Evolutionary conservation across 1,140 invertebrate genomes (phyloP), one percentile per base, ranked within the genome.

Genomic region (Zaprionus camerounensis): DNA sequence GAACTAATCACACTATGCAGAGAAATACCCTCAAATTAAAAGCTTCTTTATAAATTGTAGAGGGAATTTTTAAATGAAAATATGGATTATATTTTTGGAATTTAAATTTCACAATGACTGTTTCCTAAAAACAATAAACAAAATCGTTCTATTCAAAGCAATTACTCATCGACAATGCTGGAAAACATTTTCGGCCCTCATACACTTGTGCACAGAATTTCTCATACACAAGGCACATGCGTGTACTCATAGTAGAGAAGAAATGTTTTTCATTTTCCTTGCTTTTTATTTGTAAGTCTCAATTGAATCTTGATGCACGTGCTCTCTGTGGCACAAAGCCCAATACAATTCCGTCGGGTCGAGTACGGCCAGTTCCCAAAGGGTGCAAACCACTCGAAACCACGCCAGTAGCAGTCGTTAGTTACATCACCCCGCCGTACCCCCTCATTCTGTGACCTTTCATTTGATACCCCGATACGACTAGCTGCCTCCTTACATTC

Each of bases 271-370:
- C 62, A 71, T 88, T 71, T 82, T 73, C 64, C 61, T 58, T 63
- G 3, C 20, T 49, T 22, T 20, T 49, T 24, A 22, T 53, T 77
- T 71, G 62, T 63, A 74, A 79, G 73, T 84, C 78, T 79, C 84
- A 90, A 88, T 88, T 88, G 78, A 88, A 88, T 88, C 78, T 84
- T 84, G 85, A 88, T 90, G 85, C 81, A 88, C 84, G 84, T 88
- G 81, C 67, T 57, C 51, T 69, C 70, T 57, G 44, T 70, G 70
- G 77, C 70, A 65, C 80, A 80, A 75, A 53, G 72, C 71, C 74
- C 71, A 75, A 78, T 88, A 78, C 75, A 75, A 80, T 88, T 75
- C 46, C 46, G 61, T 70, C 38, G 38, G 73, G 46, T 62, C 46
- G 34, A 41, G 13, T 1, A 1, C 12, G 41, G 22, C 61, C 57